Base-by-base conservation (phyloP, 2,797 vertebrate species). In the Octomys mimax region DNA sequence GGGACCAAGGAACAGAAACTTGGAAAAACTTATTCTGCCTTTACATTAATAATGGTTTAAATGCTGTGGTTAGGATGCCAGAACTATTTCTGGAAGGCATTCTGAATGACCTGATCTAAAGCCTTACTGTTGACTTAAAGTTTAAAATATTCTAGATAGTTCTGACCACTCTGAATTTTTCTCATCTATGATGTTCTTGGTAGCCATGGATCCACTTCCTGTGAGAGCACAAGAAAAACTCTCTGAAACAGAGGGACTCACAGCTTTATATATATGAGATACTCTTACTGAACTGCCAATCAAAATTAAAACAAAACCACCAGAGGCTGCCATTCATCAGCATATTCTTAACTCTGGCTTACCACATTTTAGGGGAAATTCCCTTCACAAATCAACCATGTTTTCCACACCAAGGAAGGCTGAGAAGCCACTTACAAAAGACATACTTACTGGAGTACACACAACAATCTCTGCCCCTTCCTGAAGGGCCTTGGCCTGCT, bases 381-480 rank as follows among this genome's bases (percentile, higher is more conserved):
- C 36, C 36, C 68, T 81, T 87, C 52, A 91, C 83, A 94, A 61
- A 95, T 28, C 24, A 82, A 88, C 33, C 16, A 68, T 83, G 33
- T 52, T 89, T 94, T 92, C 59, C 64, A 88, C 5, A 92, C 2
- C 2, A 12, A 79, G 46, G 71, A 52, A 89, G 18, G 54, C 26
- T 59, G 57, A 96, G 66, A 95, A 96, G 73, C 24, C 49, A 93
- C 22, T 70, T 70, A 77, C 14, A 64, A 16, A 82, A 89, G 75
- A 87, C 62, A 93, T 96, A 98, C 99, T 99, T 98, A 99, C 99
- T 92, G 99, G 99, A 49, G 99, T 99, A 98, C 99, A 99, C 81
- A 99, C 99, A 26, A 99, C 99, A 6, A 99, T 99, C 98, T 99
- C 99, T 42, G 99, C 99, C 42, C 99, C 99, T 94, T 99, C 99